These are phyloP conservation scores for Catharus bicknelli DNA, from an alignment of 2,113 vertebrate species.

Conservation along the genomic window DNA sequence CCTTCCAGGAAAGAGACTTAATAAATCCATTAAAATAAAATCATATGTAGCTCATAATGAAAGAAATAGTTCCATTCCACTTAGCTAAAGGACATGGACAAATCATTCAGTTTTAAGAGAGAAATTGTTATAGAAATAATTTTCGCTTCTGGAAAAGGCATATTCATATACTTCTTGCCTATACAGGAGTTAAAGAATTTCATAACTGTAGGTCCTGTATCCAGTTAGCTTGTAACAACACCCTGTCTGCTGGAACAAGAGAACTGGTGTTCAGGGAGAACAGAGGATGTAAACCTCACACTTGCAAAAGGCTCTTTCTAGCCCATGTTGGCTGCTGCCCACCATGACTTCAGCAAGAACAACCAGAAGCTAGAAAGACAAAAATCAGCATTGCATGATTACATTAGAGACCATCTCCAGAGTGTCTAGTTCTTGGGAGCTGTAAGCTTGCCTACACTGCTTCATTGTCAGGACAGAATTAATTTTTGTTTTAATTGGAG, in stretches of 20 bases:
- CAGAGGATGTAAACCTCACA: no score
- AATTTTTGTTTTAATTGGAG: not conserved
- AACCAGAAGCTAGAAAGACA: not conserved
- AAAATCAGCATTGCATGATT: not conserved
- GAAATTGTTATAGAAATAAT: not conserved
- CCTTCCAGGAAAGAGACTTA: not conserved
- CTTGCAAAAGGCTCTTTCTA: not conserved
- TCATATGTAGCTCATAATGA: not conserved
- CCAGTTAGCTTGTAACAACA: not conserved
- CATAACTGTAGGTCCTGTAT: not conserved
- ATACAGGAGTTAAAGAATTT: not conserved
- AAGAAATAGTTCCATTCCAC: not conserved
- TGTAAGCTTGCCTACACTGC: not conserved
- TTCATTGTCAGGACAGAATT: not conserved
- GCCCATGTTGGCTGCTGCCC: fast-evolving
- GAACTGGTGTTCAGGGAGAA: not conserved
- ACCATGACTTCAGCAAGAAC: not conserved
- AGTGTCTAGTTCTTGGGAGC: not conserved
- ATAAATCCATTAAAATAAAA: not conserved
- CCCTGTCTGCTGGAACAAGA: not conserved
- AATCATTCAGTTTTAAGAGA: not conserved
- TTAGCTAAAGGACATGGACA: not conserved
- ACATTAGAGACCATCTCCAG: not conserved
- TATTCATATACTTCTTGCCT: not conserved
- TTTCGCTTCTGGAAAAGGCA: not conserved